Conservation (phyloP, 2,113 vertebrate species). For the Dinomys branickii region DNA sequence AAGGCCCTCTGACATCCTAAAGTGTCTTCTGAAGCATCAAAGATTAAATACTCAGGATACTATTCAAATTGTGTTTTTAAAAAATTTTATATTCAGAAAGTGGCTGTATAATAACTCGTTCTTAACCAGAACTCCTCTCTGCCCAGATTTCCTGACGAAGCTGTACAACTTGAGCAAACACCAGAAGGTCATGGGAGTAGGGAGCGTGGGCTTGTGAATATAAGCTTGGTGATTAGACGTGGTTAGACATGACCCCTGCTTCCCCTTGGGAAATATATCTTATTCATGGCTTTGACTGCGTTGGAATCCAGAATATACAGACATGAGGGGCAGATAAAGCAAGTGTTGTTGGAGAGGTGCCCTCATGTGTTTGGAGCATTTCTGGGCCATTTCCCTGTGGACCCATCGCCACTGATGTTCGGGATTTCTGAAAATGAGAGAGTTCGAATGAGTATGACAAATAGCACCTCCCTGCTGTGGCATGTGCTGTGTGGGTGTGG, state of each 20-base stretch:
- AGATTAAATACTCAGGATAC: slow-evolving; percentile 40
- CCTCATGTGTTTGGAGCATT: background rate
- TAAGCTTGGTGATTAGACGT: background rate
- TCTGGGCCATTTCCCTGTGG: background rate
- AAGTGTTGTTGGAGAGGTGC: background rate
- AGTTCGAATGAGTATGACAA: background rate
- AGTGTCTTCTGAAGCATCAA: background rate
- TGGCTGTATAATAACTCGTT: background rate
- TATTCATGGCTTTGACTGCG: background rate
- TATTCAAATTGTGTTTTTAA: background rate
- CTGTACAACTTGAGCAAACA: background rate
- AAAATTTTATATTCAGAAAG: background rate
- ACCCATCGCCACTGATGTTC: background rate
- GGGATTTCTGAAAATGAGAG: slow-evolving; percentile 1
- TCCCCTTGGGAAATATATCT: background rate
- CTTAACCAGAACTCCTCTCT: background rate
- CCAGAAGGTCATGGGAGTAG: background rate
- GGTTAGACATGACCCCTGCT: background rate
- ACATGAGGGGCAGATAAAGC: background rate
- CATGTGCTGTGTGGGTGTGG: slow-evolving; percentile 60
- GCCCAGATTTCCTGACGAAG: background rate
- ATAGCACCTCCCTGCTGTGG: slow-evolving; percentile 8
- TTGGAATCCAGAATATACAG: background rate
- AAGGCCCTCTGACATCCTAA: background rate
- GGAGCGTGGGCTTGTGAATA: background rate